These are phyloP conservation scores for Cydia pomonella DNA, from an alignment of 1,140 invertebrate genomes.

Conservation along the genomic window DNA sequence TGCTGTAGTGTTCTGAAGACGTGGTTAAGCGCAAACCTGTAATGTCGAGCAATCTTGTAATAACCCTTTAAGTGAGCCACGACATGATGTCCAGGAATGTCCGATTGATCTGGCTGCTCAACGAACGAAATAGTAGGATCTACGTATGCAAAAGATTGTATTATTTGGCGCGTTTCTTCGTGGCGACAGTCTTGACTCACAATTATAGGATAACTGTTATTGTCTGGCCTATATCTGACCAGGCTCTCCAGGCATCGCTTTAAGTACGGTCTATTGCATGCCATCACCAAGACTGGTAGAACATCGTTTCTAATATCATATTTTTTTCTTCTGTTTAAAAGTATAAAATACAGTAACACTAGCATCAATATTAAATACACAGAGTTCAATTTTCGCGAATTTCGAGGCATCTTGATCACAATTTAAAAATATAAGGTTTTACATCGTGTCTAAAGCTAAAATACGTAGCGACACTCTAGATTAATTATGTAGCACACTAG, in stretches of 20 bases:
- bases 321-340: background rate
- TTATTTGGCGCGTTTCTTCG: conserved; percentile 89
- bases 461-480: too few species aligned
- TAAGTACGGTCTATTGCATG: conserved; percentile 93
- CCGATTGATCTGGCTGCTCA: conserved; percentile 94
- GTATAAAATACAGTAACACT: background rate
- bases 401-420: background rate
- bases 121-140: conserved; percentile 89
- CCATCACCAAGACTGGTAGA: conserved; percentile 95
- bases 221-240: conserved; percentile 90
- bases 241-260: conserved; percentile 93
- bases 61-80: conserved; percentile 98
- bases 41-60: conserved; percentile 98
- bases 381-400: background rate
- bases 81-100: conserved; percentile 91
- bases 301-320: conserved; percentile 70
- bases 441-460: too few species aligned
- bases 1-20: conserved; percentile 93
- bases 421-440: background rate
- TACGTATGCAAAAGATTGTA: conserved; percentile 86
- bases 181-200: conserved; percentile 97
- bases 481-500: too few species aligned
- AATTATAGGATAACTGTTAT: conserved; percentile 96
- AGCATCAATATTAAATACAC: background rate
- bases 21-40: conserved; percentile 97